These are phyloP conservation scores for Trichoplusia ni DNA, from an alignment of 1,140 invertebrate genomes.

Conservation along the genomic window DNA sequence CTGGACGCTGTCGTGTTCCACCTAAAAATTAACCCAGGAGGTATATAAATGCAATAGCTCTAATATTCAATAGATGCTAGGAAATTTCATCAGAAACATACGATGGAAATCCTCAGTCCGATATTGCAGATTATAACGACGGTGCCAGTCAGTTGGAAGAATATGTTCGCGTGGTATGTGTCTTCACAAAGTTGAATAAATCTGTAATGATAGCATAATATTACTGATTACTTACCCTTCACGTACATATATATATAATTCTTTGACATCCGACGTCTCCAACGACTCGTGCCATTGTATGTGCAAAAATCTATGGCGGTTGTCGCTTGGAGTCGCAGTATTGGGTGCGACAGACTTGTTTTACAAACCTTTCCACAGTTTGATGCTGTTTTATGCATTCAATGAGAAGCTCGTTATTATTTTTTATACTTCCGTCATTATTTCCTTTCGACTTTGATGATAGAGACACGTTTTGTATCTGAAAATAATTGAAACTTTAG, in stretches of 20 bases:
- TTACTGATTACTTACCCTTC: too few species aligned
- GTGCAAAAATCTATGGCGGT: too few species aligned
- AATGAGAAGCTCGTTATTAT: slow-evolving; percentile 52
- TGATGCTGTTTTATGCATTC: slow-evolving; percentile 68
- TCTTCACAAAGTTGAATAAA: slow-evolving; percentile 62
- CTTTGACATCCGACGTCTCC: too few species aligned
- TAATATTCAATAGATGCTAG: too few species aligned
- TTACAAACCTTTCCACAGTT: slow-evolving; percentile 51
- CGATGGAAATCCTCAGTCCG: slow-evolving; percentile 63
- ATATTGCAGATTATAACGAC: slow-evolving; percentile 67
- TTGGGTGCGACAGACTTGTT: neutral
- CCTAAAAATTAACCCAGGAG: slow-evolving; percentile 40
- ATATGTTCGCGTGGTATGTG: slow-evolving; percentile 66
- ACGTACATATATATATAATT: too few species aligned
- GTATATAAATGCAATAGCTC: neutral
- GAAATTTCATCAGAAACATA: slow-evolving; percentile 31
- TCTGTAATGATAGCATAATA: slow-evolving; percentile 40
- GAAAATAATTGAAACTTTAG: slow-evolving; percentile 28
- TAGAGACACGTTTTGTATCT: slow-evolving; percentile 47
- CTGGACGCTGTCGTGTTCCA: slow-evolving; percentile 64
- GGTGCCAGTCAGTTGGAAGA: slow-evolving; percentile 65
- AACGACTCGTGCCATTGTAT: too few species aligned
- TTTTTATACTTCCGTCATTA: slow-evolving; percentile 27
- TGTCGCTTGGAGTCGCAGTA: too few species aligned
- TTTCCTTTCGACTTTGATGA: slow-evolving; percentile 34